Conservation (phyloP, 2,888 invertebrate species). For the Phlogophora meticulosa region DNA sequence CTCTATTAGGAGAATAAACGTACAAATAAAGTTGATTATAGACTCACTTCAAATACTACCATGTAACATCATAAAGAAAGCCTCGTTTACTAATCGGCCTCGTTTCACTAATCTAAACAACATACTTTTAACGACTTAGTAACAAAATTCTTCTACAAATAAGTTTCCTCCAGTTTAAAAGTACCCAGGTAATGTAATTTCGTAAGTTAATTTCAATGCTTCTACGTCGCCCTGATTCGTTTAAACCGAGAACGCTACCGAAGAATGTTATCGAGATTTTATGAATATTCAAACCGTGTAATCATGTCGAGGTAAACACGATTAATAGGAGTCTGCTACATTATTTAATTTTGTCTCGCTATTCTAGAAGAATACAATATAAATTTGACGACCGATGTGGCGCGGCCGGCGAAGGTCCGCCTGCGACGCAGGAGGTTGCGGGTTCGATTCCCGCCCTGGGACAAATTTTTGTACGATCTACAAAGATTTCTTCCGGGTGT, state of each 20-base stretch:
- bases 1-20: no score
- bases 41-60: no score
- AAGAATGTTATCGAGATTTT: slow-evolving; percentile 76
- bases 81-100: no score
- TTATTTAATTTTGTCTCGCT: slow-evolving; percentile 34
- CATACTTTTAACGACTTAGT: slow-evolving; percentile 9
- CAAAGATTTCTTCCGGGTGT: no score
- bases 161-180: slow-evolving; percentile 44
- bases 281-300: slow-evolving; percentile 80
- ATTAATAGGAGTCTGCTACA: slow-evolving; percentile 76
- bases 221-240: slow-evolving; percentile 67
- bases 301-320: slow-evolving; percentile 75
- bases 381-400: no score
- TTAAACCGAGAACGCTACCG: slow-evolving; percentile 71
- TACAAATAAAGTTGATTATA: no score
- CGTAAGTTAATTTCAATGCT: slow-evolving; percentile 58
- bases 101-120: neutral
- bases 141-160: slow-evolving; percentile 33
- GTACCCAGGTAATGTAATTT: slow-evolving; percentile 50
- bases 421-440: no score
- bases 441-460: no score
- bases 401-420: no score
- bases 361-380: slow-evolving; percentile 6
- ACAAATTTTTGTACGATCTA: no score
- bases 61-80: no score